Conservation (phyloP, 2,888 invertebrate species). For the Magallana nippona region DNA sequence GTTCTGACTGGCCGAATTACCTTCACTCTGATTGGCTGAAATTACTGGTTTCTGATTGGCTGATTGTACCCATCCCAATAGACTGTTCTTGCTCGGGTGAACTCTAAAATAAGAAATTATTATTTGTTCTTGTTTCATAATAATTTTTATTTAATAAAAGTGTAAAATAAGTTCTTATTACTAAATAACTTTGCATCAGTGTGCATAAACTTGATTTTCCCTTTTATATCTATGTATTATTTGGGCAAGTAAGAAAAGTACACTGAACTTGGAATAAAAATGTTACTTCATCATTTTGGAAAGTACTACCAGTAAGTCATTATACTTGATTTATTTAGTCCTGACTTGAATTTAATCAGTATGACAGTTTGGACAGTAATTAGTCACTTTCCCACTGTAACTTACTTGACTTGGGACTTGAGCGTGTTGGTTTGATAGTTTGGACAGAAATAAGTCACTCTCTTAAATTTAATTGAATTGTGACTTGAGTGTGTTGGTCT, state of each 20-base stretch:
- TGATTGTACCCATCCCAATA: slow-evolving; percentile 69
- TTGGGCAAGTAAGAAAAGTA: no score
- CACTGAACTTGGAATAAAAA: no score
- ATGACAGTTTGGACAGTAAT: neutral
- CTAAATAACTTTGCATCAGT: no score
- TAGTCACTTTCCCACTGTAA: slow-evolving; percentile 28
- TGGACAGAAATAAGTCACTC: neutral
- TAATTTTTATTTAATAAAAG: no score
- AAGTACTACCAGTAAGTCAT: neutral
- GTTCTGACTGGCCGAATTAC: neutral
- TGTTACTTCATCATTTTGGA: neutral
- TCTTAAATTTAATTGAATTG: slow-evolving; percentile 52
- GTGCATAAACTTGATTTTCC: no score
- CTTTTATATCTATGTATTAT: no score
- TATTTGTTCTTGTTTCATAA: no score
- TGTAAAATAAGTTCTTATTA: no score
- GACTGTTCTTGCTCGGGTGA: slow-evolving; percentile 67
- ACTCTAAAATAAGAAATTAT: slow-evolving; percentile 54
- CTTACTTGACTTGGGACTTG: neutral
- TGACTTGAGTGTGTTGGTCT: slow-evolving; percentile 51
- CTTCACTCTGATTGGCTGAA: slow-evolving; percentile 60
- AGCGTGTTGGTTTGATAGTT: neutral
- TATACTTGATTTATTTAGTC: neutral
- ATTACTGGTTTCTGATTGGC: slow-evolving; percentile 43
- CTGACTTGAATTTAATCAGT: no score